Evolutionary conservation across 2,797 vertebrate species (phyloP).

Genomic region (Chromobotia macracanthus): DNA sequence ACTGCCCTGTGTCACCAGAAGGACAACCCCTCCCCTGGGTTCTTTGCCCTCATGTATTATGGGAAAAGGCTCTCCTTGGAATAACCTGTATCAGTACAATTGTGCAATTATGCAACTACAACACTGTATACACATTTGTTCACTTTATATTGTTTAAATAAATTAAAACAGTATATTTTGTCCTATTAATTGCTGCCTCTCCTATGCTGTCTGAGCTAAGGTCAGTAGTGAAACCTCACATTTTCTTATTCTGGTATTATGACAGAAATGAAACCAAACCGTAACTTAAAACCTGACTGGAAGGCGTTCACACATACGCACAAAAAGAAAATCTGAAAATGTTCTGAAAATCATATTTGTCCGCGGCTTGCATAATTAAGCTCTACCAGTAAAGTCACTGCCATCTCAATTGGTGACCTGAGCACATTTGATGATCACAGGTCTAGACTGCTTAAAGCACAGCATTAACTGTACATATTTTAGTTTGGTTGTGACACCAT

Average conservation of each 20-base stretch:
- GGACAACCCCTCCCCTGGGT: too few relatives aligned
- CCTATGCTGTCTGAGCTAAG: too few relatives aligned
- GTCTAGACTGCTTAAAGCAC: neutral
- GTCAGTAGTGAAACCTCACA: too few relatives aligned
- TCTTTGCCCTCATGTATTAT: too few relatives aligned
- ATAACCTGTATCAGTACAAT: too few relatives aligned
- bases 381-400: slow-evolving; percentile 4
- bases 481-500: slow-evolving; percentile 17
- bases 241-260: too few relatives aligned
- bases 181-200: too few relatives aligned
- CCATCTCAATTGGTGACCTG: neutral
- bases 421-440: neutral
- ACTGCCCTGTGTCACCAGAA: neutral
- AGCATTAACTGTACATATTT: slow-evolving; percentile 3
- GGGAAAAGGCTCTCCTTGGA: too few relatives aligned
- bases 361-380: neutral
- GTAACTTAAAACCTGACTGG: neutral
- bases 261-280: neutral
- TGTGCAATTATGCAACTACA: too few relatives aligned
- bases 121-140: too few relatives aligned
- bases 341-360: neutral
- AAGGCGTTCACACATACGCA: neutral
- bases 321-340: neutral
- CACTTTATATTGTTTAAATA: too few relatives aligned
- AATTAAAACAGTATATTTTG: too few relatives aligned